A percentile compares a stretch with the other conserved stretches of the same genome.
phyloP scores from a whole-genome alignment of 2,113 vertebrate genomes.

The Anas platyrhynchos region DNA sequence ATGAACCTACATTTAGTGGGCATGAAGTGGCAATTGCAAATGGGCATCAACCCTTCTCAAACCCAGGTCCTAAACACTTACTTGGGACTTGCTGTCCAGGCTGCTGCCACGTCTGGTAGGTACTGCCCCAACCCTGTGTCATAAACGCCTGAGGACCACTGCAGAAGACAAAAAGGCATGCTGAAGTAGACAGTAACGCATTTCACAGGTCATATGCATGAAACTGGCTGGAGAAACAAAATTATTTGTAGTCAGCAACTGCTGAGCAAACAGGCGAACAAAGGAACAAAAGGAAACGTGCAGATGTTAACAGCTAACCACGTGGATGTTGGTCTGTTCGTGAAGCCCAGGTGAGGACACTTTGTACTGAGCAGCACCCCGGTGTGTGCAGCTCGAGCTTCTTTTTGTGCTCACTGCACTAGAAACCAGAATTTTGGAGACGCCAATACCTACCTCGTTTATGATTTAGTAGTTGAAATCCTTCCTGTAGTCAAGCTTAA shows the following conservation, averaged over 20 bases:
- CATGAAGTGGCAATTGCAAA: neutral
- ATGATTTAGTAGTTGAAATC: neutral
- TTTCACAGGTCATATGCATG: neutral
- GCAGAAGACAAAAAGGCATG: conserved; percentile 40
- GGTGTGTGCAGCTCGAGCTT: neutral
- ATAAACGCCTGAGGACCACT: conserved; percentile 94
- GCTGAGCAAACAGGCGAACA: neutral
- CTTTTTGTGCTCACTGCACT: neutral
- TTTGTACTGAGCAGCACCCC: neutral
- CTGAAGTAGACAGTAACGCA: neutral
- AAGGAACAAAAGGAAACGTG: neutral
- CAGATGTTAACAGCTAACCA: neutral
- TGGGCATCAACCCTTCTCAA: neutral
- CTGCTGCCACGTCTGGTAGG: conserved; percentile 97
- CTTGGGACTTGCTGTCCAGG: conserved; percentile 94
- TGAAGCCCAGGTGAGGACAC: neutral
- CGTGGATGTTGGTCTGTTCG: neutral
- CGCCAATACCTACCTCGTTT: neutral
- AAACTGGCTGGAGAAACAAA: neutral
- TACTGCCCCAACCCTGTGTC: conserved; percentile 94
- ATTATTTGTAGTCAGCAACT: neutral
- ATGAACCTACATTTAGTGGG: neutral
- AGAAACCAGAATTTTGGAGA: neutral
- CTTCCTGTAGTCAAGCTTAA: neutral
- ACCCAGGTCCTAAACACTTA: conserved; percentile 65